Conservation (phyloP, 2,113 vertebrate genomes). For the Varanus salvator region DNA sequence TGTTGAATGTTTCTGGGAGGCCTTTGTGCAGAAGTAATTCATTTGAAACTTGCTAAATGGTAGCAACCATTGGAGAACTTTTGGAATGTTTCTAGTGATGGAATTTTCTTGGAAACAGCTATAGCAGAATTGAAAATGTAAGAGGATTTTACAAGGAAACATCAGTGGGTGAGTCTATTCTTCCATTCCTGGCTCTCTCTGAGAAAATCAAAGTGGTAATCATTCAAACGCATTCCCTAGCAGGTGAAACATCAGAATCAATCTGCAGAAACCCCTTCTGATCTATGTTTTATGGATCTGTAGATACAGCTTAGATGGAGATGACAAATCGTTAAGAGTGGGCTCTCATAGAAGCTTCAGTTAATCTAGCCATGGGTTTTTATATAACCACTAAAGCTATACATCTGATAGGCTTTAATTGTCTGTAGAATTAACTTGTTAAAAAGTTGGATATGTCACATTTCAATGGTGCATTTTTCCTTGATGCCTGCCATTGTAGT, state of each 20-base stretch:
- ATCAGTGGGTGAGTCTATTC: not conserved
- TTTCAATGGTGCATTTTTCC: not conserved
- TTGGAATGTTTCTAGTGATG: not conserved
- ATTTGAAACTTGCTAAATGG: not conserved
- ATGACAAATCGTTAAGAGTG: slow-evolving; percentile 1
- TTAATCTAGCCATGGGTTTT: not conserved
- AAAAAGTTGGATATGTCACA: not conserved
- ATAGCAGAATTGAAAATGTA: not conserved
- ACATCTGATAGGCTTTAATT: slow-evolving; percentile 7
- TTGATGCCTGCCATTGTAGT: slow-evolving; percentile 4
- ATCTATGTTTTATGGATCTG: not conserved
- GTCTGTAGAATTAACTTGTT: not conserved
- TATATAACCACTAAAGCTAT: not conserved
- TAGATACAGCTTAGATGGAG: not conserved
- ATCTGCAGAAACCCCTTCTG: not conserved
- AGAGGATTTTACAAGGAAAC: not conserved
- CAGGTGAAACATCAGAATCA: not conserved
- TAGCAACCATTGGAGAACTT: not conserved
- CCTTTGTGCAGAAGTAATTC: not conserved
- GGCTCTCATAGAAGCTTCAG: not conserved
- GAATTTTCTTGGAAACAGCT: not conserved
- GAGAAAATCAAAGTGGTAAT: not conserved
- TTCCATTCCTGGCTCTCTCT: not conserved
- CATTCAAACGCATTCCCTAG: not conserved
- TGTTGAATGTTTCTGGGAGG: not conserved